phyloP scores from a whole-genome alignment of 2,797 vertebrate genomes.

The Phalloptychus januarius region DNA sequence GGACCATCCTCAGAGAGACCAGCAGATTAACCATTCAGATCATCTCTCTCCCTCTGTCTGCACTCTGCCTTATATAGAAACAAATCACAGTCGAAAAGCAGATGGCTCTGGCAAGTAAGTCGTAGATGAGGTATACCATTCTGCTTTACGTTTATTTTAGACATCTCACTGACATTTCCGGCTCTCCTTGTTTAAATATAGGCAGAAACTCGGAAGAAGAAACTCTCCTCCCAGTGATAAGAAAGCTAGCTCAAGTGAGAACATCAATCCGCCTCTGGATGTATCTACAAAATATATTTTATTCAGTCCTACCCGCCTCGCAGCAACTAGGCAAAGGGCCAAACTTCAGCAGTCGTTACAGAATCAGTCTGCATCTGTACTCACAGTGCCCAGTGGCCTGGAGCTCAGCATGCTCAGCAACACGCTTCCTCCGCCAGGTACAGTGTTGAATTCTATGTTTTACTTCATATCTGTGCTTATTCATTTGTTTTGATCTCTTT shows the following conservation, averaged over 20 bases:
- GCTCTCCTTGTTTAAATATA: conserved; percentile 20
- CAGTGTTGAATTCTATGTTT: conserved; percentile 4
- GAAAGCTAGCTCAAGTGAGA: conserved; percentile 13
- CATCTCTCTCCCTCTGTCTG: conserved; percentile 22
- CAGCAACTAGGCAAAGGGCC: conserved; percentile 57
- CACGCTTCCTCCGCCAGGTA: conserved; percentile 67
- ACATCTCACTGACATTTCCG: neutral
- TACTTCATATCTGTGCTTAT: neutral
- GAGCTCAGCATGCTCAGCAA: conserved; percentile 70
- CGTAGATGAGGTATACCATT: neutral
- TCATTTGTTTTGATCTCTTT: neutral
- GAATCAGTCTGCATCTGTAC: conserved; percentile 76
- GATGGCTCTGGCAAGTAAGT: conserved; percentile 50
- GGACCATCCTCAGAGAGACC: conserved; percentile 26
- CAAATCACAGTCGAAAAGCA: conserved; percentile 23
- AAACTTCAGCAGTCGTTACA: conserved; percentile 57
- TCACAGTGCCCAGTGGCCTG: conserved; percentile 87
- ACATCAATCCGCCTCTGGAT: conserved; percentile 25
- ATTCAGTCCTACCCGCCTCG: conserved; percentile 78
- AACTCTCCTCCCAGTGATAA: conserved; percentile 20
- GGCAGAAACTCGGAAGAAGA: conserved; percentile 29
- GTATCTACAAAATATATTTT: conserved; percentile 77
- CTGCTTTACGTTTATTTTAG: neutral
- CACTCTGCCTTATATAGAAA: conserved; percentile 1
- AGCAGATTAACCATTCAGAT: conserved; percentile 24